A percentile compares a stretch with the other conserved stretches of the same genome.
These are phyloP conservation scores for Colistium nudipinnis DNA, from an alignment of 2,113 vertebrate genomes.

Conservation along the genomic window DNA sequence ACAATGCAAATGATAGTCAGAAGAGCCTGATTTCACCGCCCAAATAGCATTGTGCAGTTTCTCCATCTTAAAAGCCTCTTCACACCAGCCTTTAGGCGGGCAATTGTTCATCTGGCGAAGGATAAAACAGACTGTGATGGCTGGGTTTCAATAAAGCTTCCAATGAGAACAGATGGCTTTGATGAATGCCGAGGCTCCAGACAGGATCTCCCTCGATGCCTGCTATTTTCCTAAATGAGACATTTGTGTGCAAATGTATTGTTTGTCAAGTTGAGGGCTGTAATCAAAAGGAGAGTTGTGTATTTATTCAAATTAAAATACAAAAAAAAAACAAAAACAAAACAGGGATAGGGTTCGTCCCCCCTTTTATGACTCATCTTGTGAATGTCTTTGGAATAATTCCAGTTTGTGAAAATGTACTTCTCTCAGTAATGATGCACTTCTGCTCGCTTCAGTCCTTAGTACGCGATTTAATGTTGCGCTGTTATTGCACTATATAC, in stretches of 20 bases:
- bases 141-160: constrained; percentile 72
- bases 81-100: constrained; percentile 43
- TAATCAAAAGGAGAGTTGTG: constrained; percentile 55
- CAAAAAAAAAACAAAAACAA: neutral
- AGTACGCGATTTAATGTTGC: constrained; percentile 26
- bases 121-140: constrained; percentile 69
- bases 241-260: constrained; percentile 74
- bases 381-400: constrained; percentile 3
- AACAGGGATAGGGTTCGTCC: neutral
- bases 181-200: constrained; percentile 70
- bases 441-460: neutral
- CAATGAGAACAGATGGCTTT: constrained; percentile 78
- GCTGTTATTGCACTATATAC: constrained; percentile 28
- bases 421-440: constrained; percentile 5
- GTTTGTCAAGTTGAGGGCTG: constrained; percentile 66
- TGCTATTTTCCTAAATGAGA: constrained; percentile 73
- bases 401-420: no score
- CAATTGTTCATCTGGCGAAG: constrained; percentile 72
- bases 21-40: constrained; percentile 18
- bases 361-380: neutral
- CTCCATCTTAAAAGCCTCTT: constrained; percentile 45
- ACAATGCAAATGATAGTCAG: neutral
- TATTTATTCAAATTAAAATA: neutral
- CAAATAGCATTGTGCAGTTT: constrained; percentile 19
- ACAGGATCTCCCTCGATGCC: constrained; percentile 67